Percentiles rank a stretch among this genome's conserved stretches.
phyloP scores from a whole-genome alignment of 2,113 vertebrate species.

The Raja brachyura region DNA sequence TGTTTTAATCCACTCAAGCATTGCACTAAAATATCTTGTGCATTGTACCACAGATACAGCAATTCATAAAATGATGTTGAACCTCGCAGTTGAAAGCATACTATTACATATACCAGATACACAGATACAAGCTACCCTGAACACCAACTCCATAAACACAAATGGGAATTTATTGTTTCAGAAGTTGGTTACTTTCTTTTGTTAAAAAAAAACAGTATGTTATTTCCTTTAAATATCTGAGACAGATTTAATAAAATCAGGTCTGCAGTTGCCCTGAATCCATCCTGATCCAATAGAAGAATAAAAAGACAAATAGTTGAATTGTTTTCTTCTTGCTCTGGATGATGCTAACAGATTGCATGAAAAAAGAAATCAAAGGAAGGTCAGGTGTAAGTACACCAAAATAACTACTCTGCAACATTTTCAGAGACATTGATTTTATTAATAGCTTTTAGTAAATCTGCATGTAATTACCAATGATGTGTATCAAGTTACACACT shows the following conservation, averaged over 20 bases:
- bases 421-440: background rate
- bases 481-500: background rate
- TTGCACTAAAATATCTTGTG: background rate
- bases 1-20: background rate
- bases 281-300: background rate
- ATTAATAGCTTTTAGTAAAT: background rate
- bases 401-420: background rate
- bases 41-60: background rate
- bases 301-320: background rate
- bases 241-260: background rate
- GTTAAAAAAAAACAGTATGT: background rate
- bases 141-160: background rate
- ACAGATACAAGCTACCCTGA: background rate
- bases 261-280: background rate
- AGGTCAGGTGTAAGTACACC: background rate
- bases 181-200: background rate
- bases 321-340: background rate
- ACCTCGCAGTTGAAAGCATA: no score
- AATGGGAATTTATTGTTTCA: background rate
- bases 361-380: conserved; percentile 19
- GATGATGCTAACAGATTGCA: background rate
- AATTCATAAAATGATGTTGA: background rate
- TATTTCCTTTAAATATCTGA: background rate
- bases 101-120: background rate
- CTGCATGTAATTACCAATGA: background rate